A percentile compares a stretch with the other conserved stretches of the same genome.
These are phyloP conservation scores for Thamnaconus septentrionalis DNA, from an alignment of 2,113 vertebrate genomes.

Conservation along the genomic window DNA sequence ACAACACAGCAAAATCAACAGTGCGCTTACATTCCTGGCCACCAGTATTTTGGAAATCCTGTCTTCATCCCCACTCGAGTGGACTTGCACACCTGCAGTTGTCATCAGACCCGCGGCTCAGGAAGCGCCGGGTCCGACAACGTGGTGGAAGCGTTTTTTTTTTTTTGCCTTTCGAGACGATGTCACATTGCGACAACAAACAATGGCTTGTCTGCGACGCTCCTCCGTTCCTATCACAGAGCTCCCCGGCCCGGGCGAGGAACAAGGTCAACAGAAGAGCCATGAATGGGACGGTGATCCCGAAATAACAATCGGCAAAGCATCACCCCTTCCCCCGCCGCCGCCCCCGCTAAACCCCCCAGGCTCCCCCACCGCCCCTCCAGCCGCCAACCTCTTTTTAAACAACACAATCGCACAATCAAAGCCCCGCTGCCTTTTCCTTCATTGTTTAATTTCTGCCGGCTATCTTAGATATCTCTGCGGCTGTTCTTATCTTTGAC, in stretches of 20 bases:
- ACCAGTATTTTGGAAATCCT: slow-evolving; percentile 27
- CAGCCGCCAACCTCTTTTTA: slow-evolving; percentile 41
- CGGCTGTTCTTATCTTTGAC: slow-evolving; percentile 91
- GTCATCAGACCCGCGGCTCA: slow-evolving; percentile 55
- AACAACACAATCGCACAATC: slow-evolving; percentile 87
- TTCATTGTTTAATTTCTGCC: slow-evolving; percentile 86
- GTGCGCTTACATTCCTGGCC: too few species aligned
- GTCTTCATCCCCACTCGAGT: slow-evolving; percentile 15
- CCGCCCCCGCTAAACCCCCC: slow-evolving; percentile 1
- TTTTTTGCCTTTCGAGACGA: slow-evolving; percentile 20
- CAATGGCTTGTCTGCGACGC: slow-evolving; percentile 71
- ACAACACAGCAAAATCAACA: too few species aligned
- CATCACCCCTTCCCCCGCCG: slow-evolving; percentile 34
- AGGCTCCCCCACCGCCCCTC: not conserved
- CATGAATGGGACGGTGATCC: slow-evolving; percentile 70
- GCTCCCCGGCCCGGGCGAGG: slow-evolving; percentile 59
- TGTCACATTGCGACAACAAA: slow-evolving; percentile 71
- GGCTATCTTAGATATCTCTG: slow-evolving; percentile 85
- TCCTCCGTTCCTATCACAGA: slow-evolving; percentile 62
- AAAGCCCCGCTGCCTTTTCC: slow-evolving; percentile 74
- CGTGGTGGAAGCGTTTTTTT: slow-evolving; percentile 63
- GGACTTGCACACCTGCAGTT: slow-evolving; percentile 71
- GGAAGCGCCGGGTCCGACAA: slow-evolving; percentile 56
- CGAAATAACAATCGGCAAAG: slow-evolving; percentile 80
- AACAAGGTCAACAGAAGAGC: slow-evolving; percentile 75